Evolutionary conservation across 1,140 invertebrate species (phyloP).

Genomic region (Formica selysi): DNA sequence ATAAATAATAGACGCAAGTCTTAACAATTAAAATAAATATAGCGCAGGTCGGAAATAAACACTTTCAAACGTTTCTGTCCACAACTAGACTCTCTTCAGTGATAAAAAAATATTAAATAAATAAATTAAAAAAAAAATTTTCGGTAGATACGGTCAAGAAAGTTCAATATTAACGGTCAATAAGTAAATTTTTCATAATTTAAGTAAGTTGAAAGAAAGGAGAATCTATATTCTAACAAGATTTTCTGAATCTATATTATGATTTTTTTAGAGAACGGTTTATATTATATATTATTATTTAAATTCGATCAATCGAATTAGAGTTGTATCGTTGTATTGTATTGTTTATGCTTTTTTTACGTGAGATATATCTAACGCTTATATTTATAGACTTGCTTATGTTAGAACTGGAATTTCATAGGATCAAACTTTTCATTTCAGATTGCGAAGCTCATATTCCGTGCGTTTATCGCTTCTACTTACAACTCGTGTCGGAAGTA

Average conservation of each 20-base stretch:
- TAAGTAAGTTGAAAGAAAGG: background rate
- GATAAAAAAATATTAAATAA: too few relatives aligned
- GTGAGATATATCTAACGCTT: background rate
- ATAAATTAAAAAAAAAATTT: too few relatives aligned
- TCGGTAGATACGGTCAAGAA: too few relatives aligned
- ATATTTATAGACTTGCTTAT: background rate
- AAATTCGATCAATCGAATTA: background rate
- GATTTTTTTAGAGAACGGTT: background rate
- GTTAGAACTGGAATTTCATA: conserved; percentile 15
- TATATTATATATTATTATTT: background rate
- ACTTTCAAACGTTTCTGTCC: too few relatives aligned
- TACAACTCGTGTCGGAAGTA: conserved; percentile 55
- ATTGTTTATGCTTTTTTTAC: background rate
- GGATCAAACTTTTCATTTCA: conserved; percentile 66
- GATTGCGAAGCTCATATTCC: conserved; percentile 34
- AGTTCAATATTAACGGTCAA: too few relatives aligned
- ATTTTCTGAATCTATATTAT: background rate
- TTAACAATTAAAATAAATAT: too few relatives aligned
- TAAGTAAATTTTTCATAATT: too few relatives aligned
- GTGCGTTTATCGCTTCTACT: conserved; percentile 44
- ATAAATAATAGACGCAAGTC: too few relatives aligned
- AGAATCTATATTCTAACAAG: background rate
- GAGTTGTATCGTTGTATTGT: background rate
- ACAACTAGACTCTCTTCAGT: too few relatives aligned
- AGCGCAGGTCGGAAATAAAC: too few relatives aligned